Percentiles rank a stretch among this genome's conserved stretches.
Conservation (phyloP, 2,888 invertebrate species). For the Rosalia funebris region DNA sequence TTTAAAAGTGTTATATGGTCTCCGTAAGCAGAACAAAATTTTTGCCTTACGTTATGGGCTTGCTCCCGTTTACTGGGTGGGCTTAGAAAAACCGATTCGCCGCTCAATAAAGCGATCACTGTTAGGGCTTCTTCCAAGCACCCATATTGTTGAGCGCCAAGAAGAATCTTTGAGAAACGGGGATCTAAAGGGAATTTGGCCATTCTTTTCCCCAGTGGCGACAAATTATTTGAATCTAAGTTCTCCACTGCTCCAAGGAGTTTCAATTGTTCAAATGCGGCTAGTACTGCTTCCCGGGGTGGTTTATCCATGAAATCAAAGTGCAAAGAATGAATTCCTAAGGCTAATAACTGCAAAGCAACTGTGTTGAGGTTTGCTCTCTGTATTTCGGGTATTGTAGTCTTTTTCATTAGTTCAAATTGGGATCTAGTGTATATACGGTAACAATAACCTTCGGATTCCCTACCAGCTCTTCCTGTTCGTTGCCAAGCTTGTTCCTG, state of each 20-base stretch:
- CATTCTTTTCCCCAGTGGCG: conserved; percentile 85
- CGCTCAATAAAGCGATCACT: conserved; percentile 87
- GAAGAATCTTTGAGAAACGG: conserved; percentile 59
- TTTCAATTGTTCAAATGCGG: conserved; percentile 73
- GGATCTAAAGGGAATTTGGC: conserved; percentile 93
- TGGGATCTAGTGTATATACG: conserved; percentile 84
- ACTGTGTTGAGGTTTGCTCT: conserved; percentile 80
- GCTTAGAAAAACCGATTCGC: conserved; percentile 85
- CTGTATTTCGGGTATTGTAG: conserved; percentile 88
- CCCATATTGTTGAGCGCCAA: conserved; percentile 79
- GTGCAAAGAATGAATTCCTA: conserved; percentile 74
- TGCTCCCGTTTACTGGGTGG: conserved; percentile 81
- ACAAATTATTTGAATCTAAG: conserved; percentile 72
- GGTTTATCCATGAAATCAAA: conserved; percentile 95
- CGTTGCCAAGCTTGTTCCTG: conserved; percentile 95
- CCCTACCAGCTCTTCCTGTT: conserved; percentile 91
- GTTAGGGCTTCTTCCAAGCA: conserved; percentile 86
- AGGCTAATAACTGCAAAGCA: conserved; percentile 66
- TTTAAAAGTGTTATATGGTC: conserved; percentile 94
- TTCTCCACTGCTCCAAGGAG: conserved; percentile 77
- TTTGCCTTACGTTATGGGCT: conserved; percentile 76
- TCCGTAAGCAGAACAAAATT: conserved; percentile 87
- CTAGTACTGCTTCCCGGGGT: conserved; percentile 74
- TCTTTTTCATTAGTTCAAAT: conserved; percentile 76
- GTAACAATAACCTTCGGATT: conserved; percentile 86